A percentile compares a stretch with the other conserved stretches of the same genome.
Evolutionary conservation across 2,888 invertebrate species (phyloP).

Genomic region (Spisula solida): DNA sequence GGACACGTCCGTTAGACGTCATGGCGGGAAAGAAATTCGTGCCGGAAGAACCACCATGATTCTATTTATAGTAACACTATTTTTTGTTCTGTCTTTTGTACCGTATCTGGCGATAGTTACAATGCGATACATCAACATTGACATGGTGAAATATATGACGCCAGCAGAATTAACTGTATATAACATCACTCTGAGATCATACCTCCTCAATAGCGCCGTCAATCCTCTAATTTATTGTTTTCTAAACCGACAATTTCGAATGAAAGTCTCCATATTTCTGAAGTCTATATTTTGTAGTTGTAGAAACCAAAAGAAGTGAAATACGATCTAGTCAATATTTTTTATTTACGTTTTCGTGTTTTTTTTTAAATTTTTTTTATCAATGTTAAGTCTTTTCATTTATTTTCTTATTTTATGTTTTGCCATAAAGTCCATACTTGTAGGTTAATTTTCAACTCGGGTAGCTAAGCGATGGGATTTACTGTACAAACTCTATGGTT

Average conservation of each 20-base stretch:
- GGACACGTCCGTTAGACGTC: constrained; percentile 63
- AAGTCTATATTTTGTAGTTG: constrained; percentile 39
- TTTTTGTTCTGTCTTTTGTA: constrained; percentile 76
- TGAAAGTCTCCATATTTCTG: constrained; percentile 58
- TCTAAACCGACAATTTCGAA: constrained; percentile 66
- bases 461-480: too few species aligned
- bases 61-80: constrained; percentile 75
- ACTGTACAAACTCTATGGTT: too few species aligned
- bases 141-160: constrained; percentile 55
- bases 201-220: constrained; percentile 74
- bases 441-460: too few species aligned
- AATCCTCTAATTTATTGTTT: constrained; percentile 77
- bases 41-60: constrained; percentile 74
- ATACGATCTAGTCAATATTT: too few species aligned
- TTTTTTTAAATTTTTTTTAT: too few species aligned
- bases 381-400: too few species aligned
- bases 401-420: too few species aligned
- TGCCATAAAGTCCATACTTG: too few species aligned
- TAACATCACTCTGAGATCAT: constrained; percentile 74
- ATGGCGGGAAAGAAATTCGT: constrained; percentile 68
- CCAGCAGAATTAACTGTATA: constrained; percentile 65
- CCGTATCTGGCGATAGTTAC: constrained; percentile 75
- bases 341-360: too few species aligned
- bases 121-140: constrained; percentile 64
- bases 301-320: constrained; percentile 22